These are phyloP conservation scores for Sminthurinus aureus DNA, from an alignment of 2,888 invertebrate species.

Conservation along the genomic window DNA sequence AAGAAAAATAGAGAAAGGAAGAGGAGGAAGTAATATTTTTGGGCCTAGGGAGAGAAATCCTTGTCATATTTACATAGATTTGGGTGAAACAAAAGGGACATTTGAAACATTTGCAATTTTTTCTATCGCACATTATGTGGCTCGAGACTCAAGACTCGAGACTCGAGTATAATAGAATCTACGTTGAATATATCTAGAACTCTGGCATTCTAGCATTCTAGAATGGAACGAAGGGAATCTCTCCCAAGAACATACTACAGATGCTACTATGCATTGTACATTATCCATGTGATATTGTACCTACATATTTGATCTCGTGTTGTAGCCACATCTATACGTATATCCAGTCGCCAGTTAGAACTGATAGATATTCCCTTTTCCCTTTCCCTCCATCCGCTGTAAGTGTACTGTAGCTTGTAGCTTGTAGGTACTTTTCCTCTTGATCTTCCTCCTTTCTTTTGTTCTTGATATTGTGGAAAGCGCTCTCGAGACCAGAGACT, in stretches of 20 bases:
- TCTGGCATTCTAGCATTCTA: no score
- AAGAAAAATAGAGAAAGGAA: no score
- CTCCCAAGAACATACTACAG: no score
- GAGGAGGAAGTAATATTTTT: neutral
- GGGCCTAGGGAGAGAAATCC: neutral
- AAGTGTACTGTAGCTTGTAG: no score
- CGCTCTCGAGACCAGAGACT: neutral
- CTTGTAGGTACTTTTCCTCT: neutral
- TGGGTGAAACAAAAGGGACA: slow-evolving; percentile 16
- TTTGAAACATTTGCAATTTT: slow-evolving; percentile 22
- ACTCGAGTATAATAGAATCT: slow-evolving; percentile 18
- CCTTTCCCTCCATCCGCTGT: no score
- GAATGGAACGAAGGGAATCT: no score
- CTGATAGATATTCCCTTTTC: no score
- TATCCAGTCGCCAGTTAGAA: no score
- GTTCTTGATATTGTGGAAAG: neutral
- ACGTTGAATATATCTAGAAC: no score
- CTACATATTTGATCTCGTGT: slow-evolving; percentile 30
- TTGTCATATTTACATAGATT: slow-evolving; percentile 29
- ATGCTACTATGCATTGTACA: no score
- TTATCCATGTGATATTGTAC: neutral
- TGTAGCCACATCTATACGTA: slow-evolving; percentile 4
- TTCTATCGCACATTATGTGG: slow-evolving; percentile 35
- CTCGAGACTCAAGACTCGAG: no score
- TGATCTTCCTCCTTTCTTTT: neutral